Evolutionary conservation across 2,797 vertebrate species (phyloP).

Genomic region (Semotilus atromaculatus): DNA sequence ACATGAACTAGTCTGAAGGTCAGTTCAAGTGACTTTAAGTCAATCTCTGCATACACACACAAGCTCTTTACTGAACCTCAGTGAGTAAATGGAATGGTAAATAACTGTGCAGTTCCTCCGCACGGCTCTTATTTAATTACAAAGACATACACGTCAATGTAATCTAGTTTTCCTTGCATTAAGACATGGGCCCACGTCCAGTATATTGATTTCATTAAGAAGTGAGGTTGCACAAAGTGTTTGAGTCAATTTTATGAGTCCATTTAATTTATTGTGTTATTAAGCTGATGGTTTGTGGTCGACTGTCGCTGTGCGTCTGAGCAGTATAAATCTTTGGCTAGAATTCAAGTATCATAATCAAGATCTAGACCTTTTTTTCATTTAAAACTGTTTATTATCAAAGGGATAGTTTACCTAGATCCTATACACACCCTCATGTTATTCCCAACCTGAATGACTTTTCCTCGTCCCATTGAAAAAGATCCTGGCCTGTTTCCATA

Average conservation of each 20-base stretch:
- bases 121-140: constrained; percentile 62
- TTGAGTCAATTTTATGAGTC: constrained; percentile 55
- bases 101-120: constrained; percentile 48
- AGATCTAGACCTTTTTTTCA: background rate
- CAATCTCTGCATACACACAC: constrained; percentile 13
- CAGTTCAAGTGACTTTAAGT: constrained; percentile 25
- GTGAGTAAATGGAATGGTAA: constrained; percentile 55
- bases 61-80: constrained; percentile 41
- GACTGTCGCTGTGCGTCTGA: constrained; percentile 30
- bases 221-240: constrained; percentile 47
- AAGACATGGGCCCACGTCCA: constrained; percentile 59
- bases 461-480: background rate
- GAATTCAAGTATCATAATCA: background rate
- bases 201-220: constrained; percentile 63
- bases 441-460: background rate
- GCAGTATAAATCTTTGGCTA: background rate
- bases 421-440: too few species aligned
- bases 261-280: constrained; percentile 60
- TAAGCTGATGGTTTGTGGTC: constrained; percentile 56
- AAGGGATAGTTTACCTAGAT: background rate
- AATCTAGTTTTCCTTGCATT: constrained; percentile 65
- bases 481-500: background rate
- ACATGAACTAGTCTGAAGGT: constrained; percentile 36
- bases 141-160: constrained; percentile 52
- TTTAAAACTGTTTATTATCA: background rate